phyloP scores from a whole-genome alignment of 2,797 vertebrate species.

The Propithecus deckenii region DNA sequence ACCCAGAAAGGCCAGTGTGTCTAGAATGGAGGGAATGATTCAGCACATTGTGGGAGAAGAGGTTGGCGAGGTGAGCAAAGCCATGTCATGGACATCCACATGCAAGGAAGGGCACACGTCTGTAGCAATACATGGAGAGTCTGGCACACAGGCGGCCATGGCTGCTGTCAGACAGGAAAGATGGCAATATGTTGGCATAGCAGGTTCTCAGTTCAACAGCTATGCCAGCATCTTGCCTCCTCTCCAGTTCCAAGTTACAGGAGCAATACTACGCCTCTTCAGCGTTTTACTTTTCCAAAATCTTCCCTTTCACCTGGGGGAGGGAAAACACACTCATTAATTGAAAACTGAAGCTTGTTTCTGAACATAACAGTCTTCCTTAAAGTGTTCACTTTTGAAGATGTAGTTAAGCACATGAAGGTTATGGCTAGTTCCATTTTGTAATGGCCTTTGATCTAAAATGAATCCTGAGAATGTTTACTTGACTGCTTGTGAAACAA shows the following conservation, averaged over 20 bases:
- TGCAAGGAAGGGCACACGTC: not conserved
- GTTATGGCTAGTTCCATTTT: not conserved
- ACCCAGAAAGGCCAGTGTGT: not conserved
- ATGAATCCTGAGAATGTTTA: constrained; percentile 38
- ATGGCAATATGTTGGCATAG: constrained; percentile 91
- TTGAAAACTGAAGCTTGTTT: constrained; percentile 46
- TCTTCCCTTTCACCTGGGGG: constrained; percentile 71
- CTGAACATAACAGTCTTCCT: constrained; percentile 16
- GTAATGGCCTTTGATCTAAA: constrained; percentile 32
- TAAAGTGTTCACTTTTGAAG: not conserved
- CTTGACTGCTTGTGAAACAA: constrained; percentile 4
- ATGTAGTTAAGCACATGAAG: constrained; percentile 15
- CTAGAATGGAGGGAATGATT: not conserved
- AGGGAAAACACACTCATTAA: constrained; percentile 69
- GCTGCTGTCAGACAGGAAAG: constrained; percentile 86
- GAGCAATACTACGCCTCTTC: constrained; percentile 42
- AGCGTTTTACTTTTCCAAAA: not conserved
- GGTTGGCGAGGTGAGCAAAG: not conserved
- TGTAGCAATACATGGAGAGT: not conserved
- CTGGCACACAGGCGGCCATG: not conserved
- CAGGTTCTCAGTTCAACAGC: constrained; percentile 89
- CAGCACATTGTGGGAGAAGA: not conserved
- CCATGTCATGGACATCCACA: not conserved
- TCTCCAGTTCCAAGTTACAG: constrained; percentile 82
- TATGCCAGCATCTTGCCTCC: constrained; percentile 93